Percentiles rank a stretch among this genome's conserved stretches.
Evolutionary conservation across 2,888 invertebrate species (phyloP).

Genomic region (Dioctria rufipes): DNA sequence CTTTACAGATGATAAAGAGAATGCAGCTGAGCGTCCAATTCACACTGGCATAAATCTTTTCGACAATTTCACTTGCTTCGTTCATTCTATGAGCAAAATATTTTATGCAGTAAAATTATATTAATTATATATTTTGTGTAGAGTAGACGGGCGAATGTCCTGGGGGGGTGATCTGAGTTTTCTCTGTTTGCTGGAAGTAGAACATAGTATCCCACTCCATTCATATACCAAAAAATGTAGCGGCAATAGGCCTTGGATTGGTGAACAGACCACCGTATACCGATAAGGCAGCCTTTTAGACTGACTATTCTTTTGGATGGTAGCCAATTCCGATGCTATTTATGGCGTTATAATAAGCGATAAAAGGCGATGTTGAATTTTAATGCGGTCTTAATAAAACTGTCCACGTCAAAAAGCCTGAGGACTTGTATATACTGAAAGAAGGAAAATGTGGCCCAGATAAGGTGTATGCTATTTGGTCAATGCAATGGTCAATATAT

Average conservation of each 20-base stretch:
- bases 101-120: slow-evolving; percentile 34
- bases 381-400: slow-evolving; percentile 52
- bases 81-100: slow-evolving; percentile 12
- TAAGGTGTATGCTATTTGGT: background rate
- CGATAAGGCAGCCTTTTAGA: slow-evolving; percentile 26
- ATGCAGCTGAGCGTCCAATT: slow-evolving; percentile 6
- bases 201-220: too few species aligned
- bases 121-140: background rate
- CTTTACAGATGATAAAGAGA: slow-evolving; percentile 6
- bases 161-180: too few species aligned
- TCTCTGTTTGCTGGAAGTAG: too few species aligned
- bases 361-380: slow-evolving; percentile 49
- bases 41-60: slow-evolving; percentile 20
- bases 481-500: too few species aligned
- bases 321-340: slow-evolving; percentile 41
- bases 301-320: slow-evolving; percentile 19
- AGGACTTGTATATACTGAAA: too few species aligned
- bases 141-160: background rate
- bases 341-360: slow-evolving; percentile 52
- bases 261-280: background rate
- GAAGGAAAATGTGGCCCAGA: slow-evolving; percentile 11
- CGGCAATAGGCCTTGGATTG: slow-evolving; percentile 4
- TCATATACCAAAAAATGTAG: too few species aligned
- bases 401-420: slow-evolving; percentile 24
- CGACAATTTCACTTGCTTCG: slow-evolving; percentile 2